Base-by-base conservation (phyloP, 1,140 invertebrate species). In the Hycleus cichorii region DNA sequence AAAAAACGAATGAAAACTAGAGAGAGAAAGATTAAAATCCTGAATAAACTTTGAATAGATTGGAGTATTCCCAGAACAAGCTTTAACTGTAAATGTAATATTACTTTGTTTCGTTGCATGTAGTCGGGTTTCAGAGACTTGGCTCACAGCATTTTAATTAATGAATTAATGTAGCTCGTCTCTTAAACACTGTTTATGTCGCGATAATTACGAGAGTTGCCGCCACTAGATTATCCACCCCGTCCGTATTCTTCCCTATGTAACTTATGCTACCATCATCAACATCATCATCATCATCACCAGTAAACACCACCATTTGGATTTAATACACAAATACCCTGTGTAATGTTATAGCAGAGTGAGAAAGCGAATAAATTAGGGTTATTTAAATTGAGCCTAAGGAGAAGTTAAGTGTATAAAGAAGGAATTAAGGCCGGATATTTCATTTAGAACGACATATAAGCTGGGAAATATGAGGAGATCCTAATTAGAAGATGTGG, bases 131-230 rank as follows among this genome's bases (percentile, higher is more conserved):
- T 67, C 66, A 63, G 63, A 69, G 67, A 67, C 59, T 64, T 59
- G 56, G 59, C 62, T 64, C 62, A 63, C 66, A 66, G 63, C 68
- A 64, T 72, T 70, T 72, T 73, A 73, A 73, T 73, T 73, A 73
- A 72, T 73, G 71, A 73, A 73, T 73, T 73, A 73, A 73, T 73
- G 71, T 73, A 73, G 67, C 70, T 69, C 65, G 66, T 69, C 71
- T 73, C 67, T 70, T 73, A 73, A 73, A 67, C 71, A 73, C 64
- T 73, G 71, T 72, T 73, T 73, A 73, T 72, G 71, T 72, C 69
- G 70, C 69, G 69, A 66, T 73, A 73, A 73, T 73, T 73, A 73
- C 69, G 59, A 59, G 67, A 69, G 68, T 70, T 69, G 64, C 71
- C 62, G 63, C 59, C 63, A 64, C 65, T 59, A 65, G 68, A 70